Base-by-base conservation (phyloP, 2,113 vertebrate genomes). In the Erinaceus europaeus region DNA sequence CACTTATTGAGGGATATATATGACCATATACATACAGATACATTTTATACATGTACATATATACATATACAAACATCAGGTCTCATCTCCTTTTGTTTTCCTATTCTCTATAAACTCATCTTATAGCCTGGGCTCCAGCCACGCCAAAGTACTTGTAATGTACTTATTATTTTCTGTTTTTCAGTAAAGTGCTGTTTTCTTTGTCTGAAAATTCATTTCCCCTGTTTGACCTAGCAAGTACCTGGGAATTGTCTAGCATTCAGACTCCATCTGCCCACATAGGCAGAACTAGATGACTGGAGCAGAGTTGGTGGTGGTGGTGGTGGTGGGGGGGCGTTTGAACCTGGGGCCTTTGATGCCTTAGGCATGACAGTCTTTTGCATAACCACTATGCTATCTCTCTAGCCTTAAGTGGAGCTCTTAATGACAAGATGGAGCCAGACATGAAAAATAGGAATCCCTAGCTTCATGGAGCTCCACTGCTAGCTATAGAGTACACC, bases 261-360 rank as follows among this genome's bases (percentile, higher is more conserved):
- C 40, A 75, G 55, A 64, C 52, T 11, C 52, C 3, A 23, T 53
- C 7, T 53, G 52, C 21, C 20, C 21, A 53, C 52, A 46, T 7
- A 2, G 3, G 18, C 27, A 6, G 34, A n/a, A 18, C 18, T 6
- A 1, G 9, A 20, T 3, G 25, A 64, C 21, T 5, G 20, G 1
- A 9, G 4, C 3, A 15, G 14, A 3, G 5, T 3, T 25, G 36
- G 0, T 2, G 18, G 2, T 13, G 0, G 13, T 2, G 18, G 3
- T 23, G 13, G 4, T 42, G 3, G 6, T 62, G 12, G 3, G 20
- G 9, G 32, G n/a, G n/a, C n/a, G n/a, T n/a, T n/a, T n/a, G n/a
- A n/a, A n/a, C n/a, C n/a, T n/a, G n/a, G n/a, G n/a, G n/a, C n/a
- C n/a, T n/a, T n/a, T n/a, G n/a, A n/a, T n/a, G n/a, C n/a, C n/a